Evolutionary conservation across 2,797 vertebrate species (phyloP), one percentile per base, ranked within the genome.

Genomic region (Botia almorhae): DNA sequence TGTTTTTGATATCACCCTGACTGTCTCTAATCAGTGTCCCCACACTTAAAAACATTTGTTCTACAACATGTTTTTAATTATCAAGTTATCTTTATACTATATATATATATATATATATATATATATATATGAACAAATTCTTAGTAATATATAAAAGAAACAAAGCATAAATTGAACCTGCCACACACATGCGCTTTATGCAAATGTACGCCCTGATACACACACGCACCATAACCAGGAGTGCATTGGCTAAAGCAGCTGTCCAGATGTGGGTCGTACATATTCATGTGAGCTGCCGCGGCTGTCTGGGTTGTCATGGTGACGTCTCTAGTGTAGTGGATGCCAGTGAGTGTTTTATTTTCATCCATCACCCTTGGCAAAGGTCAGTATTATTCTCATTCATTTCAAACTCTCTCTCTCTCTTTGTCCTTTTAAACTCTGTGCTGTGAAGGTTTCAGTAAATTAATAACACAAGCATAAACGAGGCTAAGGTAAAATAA

Each of bases 351-450:
- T 72, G 76, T 85, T 86, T 86, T 81, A 83, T 81, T 83, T 81
- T 90, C 90, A 89, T 87, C 86, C 85, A 88, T 90, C 89, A 91
- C 90, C 69, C 56, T 33, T 89, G 86, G 89, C 92, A 92, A 85
- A 92, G 90, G 89, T 94, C 91, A 91, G 88, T 86, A 7, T 39
- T 88, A 90, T 87, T 85, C 87, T 92, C 90, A 92, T 91, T 93
- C 89, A 91, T 92, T 94, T 92, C 91, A 76, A 82, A 80, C 50
- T 74, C 70, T 65, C 50, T 26, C 23, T 26, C 23, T 72, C 61
- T 67, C 75, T 71, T 77, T 74, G 76, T 84, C 72, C 84, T 73
- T 86, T 81, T 77, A 68, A 80, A 83, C 33, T 50, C 83, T 68
- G 76, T 79, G 69, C 43, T 70, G 60, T 53, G 69, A 80, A 74